A percentile compares a stretch with the other conserved stretches of the same genome.
phyloP scores from a whole-genome alignment of 2,888 invertebrate species.

The Endotricha flammealis region DNA sequence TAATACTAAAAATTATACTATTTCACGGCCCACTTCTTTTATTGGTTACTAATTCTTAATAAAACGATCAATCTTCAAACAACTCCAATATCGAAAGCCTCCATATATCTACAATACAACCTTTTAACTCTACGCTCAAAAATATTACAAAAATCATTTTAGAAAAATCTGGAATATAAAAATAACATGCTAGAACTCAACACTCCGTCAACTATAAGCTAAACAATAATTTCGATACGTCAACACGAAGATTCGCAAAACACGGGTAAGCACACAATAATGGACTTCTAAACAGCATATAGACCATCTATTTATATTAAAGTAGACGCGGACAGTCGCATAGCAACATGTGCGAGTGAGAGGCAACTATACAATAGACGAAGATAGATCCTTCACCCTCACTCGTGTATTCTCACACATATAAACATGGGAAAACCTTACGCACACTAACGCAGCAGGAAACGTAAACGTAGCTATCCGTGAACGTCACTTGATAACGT shows the following conservation, averaged over 20 bases:
- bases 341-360: constrained; percentile 30
- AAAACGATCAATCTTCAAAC: too few species aligned
- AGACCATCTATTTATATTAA: constrained; percentile 38
- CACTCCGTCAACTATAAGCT: too few species aligned
- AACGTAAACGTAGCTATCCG: constrained; percentile 41
- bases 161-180: too few species aligned
- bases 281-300: constrained; percentile 48
- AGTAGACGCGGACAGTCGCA: constrained; percentile 27
- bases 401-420: constrained; percentile 20
- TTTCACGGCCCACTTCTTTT: too few species aligned
- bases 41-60: too few species aligned
- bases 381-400: constrained; percentile 11
- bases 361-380: constrained; percentile 12
- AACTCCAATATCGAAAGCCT: too few species aligned
- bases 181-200: too few species aligned
- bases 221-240: constrained; percentile 10
- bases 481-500: constrained; percentile 41
- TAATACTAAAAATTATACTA: too few species aligned
- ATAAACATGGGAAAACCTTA: constrained; percentile 26
- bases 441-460: constrained; percentile 31
- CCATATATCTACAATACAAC: too few species aligned
- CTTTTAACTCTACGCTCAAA: too few species aligned
- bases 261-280: constrained; percentile 55
- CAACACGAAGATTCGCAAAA: constrained; percentile 25
- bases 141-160: too few species aligned